phyloP scores from a whole-genome alignment of 2,888 invertebrate genomes.

The Drosophila cognata region DNA sequence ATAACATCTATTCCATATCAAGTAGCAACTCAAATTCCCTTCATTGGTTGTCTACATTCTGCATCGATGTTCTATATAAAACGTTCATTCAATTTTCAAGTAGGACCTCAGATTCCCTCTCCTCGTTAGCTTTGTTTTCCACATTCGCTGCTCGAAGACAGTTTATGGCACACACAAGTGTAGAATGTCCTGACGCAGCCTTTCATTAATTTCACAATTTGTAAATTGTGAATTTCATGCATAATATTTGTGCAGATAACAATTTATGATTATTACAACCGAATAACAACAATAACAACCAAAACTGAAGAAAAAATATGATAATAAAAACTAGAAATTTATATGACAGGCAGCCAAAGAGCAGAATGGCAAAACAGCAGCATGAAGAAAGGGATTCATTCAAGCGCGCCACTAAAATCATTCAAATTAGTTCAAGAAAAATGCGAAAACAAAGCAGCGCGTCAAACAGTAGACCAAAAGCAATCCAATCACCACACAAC shows the following conservation, averaged over 20 bases:
- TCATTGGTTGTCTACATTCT: neutral
- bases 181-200: conserved; percentile 7
- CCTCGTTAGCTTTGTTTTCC: neutral
- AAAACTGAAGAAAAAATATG: conserved; percentile 56
- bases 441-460: conserved; percentile 54
- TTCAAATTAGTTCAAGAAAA: conserved; percentile 67
- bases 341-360: conserved; percentile 27
- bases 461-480: conserved; percentile 45
- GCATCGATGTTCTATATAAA: neutral
- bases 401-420: conserved; percentile 58
- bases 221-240: conserved; percentile 41
- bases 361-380: neutral
- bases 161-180: neutral
- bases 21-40: neutral
- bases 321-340: conserved; percentile 71
- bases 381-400: conserved; percentile 26
- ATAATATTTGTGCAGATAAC: conserved; percentile 41
- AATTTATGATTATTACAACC: conserved; percentile 59
- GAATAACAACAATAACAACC: conserved; percentile 14
- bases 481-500: conserved; percentile 68
- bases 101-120: neutral
- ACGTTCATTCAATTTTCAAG: neutral
- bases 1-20: neutral
- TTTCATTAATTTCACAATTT: conserved; percentile 34
- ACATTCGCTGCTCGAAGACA: neutral